phyloP scores from a whole-genome alignment of 1,140 invertebrate species.

The Plodia interpunctella region DNA sequence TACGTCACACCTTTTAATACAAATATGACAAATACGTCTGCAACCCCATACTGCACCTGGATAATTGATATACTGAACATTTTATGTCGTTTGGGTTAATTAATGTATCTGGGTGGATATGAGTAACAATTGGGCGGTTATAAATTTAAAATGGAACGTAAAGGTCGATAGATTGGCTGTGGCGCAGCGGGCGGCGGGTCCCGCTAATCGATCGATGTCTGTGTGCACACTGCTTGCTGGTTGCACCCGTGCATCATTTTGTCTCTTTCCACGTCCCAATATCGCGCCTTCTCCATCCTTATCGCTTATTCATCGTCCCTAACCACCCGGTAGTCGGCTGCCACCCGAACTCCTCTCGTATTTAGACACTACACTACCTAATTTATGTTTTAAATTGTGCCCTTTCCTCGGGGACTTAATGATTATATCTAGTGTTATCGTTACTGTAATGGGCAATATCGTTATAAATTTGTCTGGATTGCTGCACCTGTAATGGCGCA shows the following conservation, averaged over 20 bases:
- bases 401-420: conserved; percentile 46
- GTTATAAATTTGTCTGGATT: conserved; percentile 58
- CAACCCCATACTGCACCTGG: too few relatives aligned
- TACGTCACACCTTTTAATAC: too few relatives aligned
- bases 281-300: conserved; percentile 49
- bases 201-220: conserved; percentile 70
- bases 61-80: too few relatives aligned
- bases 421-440: conserved; percentile 50
- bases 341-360: conserved; percentile 62
- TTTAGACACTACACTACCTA: conserved; percentile 72
- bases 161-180: conserved; percentile 62
- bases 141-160: conserved; percentile 50
- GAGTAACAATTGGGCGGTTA: conserved; percentile 56
- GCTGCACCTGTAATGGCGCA: conserved; percentile 16
- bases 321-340: conserved; percentile 67
- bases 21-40: too few relatives aligned
- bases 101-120: conserved; percentile 21
- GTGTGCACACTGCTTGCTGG: conserved; percentile 59
- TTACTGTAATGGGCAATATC: conserved; percentile 59
- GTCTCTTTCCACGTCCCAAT: conserved; percentile 43
- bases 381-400: conserved; percentile 70
- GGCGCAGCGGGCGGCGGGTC: conserved; percentile 43
- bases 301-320: conserved; percentile 63
- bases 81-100: neutral
- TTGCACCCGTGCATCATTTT: conserved; percentile 51